Base-by-base conservation (phyloP, 2,797 vertebrate genomes). In the Perodicticus potto region DNA sequence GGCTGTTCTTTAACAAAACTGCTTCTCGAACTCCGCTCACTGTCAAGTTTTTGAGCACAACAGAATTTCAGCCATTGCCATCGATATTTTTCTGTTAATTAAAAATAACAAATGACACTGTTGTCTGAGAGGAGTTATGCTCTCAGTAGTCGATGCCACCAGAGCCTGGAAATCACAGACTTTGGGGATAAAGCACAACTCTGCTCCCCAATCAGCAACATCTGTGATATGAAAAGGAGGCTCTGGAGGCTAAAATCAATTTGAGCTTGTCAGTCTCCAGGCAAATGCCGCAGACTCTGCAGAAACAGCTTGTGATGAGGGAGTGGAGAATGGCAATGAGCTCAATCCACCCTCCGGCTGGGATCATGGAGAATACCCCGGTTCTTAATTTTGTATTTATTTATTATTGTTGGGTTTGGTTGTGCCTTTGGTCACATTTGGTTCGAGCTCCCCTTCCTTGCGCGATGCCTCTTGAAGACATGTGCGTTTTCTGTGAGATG, bases 191-290 rank as follows among this genome's bases (percentile, higher is more conserved):
- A 97, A 88, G 83, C 67, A 70, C 81, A 82, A 27, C 84, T 97
- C 89, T 93, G 87, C 27, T 96, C 14, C 1, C 96, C 91, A 11
- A 0, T 89, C 97, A 97, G 86, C 88, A 97, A 91, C 93, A 97
- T 97, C 76, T 96, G 95, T 53, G 45, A 86, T 95, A 95, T 73
- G 91, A 97, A 98, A 96, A 83, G 49, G 40, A 77, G 49, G n/a
- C 97, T 97, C 95, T 88, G 61, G 95, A 93, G 98, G 74, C 93
- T 98, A 97, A 97, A 97, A 97, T 88, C 63, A 97, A 93, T 97
- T 98, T 91, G 85, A 95, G 43, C 27, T 97, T 96, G 80, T 91
- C 85, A 94, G 96, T 96, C 92, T 93, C 91, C n/a, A 97, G 96
- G 96, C 92, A 98, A 98, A 97, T 86, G 34, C 70, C 29, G 25